Base-by-base conservation (phyloP, 1,140 invertebrate species). In the Anthonomus grandis region DNA sequence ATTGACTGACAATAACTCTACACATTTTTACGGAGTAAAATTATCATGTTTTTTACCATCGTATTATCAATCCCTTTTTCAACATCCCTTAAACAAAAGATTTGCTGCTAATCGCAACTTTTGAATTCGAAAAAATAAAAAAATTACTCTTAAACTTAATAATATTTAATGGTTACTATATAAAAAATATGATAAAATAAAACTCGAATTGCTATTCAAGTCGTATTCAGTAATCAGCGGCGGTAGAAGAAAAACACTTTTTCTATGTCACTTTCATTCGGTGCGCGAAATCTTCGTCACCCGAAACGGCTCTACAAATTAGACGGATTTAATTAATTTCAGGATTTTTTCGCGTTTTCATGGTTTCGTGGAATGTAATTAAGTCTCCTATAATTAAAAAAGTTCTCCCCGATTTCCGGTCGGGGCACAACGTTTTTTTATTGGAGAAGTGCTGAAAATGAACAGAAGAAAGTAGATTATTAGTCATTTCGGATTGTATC, bases 331-430 rank as follows among this genome's bases (percentile, higher is more conserved):
- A 50, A 57, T 57, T 57, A 57, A 57, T 50, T 57, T 44, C 55
- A 57, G 38, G 47, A 48, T 50, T 57, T 57, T 57, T 57, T 48
- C 55, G 54, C 54, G 45, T 25, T 55, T 42, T 49, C 31, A 41
- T 39, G 55, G 46, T 44, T 48, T 48, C 19, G 31, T 41, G 55
- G 55, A 57, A 57, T 57, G 46, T 48, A 57, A 57, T 57, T 57
- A 57, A 57, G 55, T 48, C 55, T 48, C 46, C 39, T 41, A 48
- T 57, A 57, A 57, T 57, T 57, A 57, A 57, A 57, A 57, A 57
- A 57, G 36, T 57, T 57, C 47, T 37, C 45, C 18, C 55, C 55
- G 55, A 57, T 57, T 57, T 57, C 13, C 34, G 25, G 45, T 23
- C 54, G 36, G n/a, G n/a, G n/a, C n/a, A n/a, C n/a, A n/a, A n/a